These are phyloP conservation scores for Stylophora pistillata DNA, from an alignment of 64 coral and sea anemone species.

Conservation along the genomic window DNA sequence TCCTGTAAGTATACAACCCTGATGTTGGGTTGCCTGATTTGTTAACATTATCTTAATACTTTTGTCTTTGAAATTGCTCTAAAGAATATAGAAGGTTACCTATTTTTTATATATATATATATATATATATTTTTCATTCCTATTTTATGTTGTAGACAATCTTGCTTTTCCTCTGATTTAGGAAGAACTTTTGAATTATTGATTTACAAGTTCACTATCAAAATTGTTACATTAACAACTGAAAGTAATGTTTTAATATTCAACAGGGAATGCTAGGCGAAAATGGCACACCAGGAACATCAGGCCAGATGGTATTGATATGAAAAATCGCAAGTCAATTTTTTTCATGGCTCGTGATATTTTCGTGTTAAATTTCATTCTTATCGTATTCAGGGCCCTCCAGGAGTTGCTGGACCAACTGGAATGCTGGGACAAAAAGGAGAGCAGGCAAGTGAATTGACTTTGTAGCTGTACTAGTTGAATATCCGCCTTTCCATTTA, in stretches of 20 bases:
- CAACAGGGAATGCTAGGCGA: background rate
- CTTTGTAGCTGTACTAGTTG: background rate
- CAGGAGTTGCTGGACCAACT: background rate
- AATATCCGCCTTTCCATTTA: too few species aligned
- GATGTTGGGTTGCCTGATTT: too few species aligned
- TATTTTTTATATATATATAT: too few species aligned
- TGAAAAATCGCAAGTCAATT: background rate
- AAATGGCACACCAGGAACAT: background rate
- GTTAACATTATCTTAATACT: too few species aligned
- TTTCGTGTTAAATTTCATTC: background rate
- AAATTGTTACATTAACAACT: too few species aligned
- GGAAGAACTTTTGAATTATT: too few species aligned
- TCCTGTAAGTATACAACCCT: conserved; percentile 7
- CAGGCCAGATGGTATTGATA: background rate
- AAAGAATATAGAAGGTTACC: too few species aligned
- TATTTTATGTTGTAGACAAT: too few species aligned
- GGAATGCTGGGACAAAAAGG: conserved; percentile 8
- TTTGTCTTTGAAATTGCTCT: too few species aligned
- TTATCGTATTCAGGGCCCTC: background rate
- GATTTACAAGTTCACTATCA: background rate
- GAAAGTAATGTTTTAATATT: background rate
- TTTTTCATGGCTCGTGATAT: background rate
- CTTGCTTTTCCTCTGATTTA: too few species aligned
- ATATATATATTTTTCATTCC: too few species aligned
- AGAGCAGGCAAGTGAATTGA: background rate